Base-by-base conservation (phyloP, 2,888 invertebrate species). In the Cephus rjabovi region DNA sequence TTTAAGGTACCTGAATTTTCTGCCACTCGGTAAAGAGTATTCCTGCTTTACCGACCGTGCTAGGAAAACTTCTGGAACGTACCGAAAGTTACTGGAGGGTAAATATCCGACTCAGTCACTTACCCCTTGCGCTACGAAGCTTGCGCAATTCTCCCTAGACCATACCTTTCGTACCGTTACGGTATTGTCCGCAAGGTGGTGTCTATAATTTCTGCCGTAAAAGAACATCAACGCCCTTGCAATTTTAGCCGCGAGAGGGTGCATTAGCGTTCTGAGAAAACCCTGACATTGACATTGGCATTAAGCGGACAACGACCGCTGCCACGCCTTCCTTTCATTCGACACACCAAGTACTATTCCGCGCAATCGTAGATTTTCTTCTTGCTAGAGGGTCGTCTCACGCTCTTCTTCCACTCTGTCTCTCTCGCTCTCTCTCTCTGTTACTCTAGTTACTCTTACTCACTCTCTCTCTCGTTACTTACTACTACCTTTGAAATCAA, bases 241-340 rank as follows among this genome's bases (percentile, higher is more conserved):
- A 56, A 23, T 56, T 56, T 56, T 56, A 68, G 23, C 34, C 37
- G 31, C 34, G 37, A 33, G 37, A 34, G 34, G n/a, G 40, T 35
- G 75, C 75, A 56, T 23, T 9, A 23, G 23, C 40, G 40, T 23
- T 23, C 9, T 56, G 40, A 84, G 83, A 80, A 81, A 86, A 83
- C 85, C 84, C 86, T 89, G 89, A 90, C 89, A 90, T 90, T 90
- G 89, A 89, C 90, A 89, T 89, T 90, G 90, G 86, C 83, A 85
- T 86, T 85, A 85, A 85, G 83, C 84, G 86, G 84, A 82, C 87
- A 84, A 86, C 81, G 88, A 88, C 85, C 87, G 82, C 80, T 84
- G 87, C 87, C 87, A 87, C 87, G 87, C 88, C 87, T 89, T 89
- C 84, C 81, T 77, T 78, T 79, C 81, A 74, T 75, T 76, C 80